Evolutionary conservation across 2,113 vertebrate species (phyloP).

Genomic region (Vidua chalybeata): DNA sequence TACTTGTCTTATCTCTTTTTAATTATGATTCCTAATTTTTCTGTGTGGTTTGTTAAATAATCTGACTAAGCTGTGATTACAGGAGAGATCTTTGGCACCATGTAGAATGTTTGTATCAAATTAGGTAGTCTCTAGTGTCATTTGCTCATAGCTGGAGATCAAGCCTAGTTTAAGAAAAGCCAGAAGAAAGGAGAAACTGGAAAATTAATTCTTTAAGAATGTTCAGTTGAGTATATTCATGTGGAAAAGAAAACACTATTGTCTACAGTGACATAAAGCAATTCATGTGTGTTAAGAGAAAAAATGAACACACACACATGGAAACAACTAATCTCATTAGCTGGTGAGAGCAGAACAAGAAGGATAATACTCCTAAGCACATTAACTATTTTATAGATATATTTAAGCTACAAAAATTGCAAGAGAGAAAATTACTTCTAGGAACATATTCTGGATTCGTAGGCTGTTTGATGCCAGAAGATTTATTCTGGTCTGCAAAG

Average conservation of each 20-base stretch:
- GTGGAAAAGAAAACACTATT: neutral
- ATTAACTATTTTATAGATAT: conserved; percentile 32
- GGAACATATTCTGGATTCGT: neutral
- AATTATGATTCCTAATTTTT: neutral
- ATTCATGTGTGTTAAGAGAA: neutral
- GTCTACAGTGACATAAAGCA: neutral
- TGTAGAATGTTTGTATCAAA: neutral
- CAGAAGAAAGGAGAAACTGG: neutral
- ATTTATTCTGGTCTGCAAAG: neutral
- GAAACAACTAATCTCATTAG: conserved; percentile 20
- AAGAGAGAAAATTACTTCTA: neutral
- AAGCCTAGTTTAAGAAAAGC: neutral
- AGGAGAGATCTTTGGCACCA: neutral
- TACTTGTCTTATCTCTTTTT: neutral
- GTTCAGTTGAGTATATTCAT: neutral
- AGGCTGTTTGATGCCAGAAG: neutral
- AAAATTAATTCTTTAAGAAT: neutral
- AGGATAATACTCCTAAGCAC: conserved; percentile 34
- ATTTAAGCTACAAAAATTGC: conserved; percentile 36
- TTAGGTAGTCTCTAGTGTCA: neutral
- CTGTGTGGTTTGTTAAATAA: neutral
- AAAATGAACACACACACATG: neutral
- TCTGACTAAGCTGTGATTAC: neutral
- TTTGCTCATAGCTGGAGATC: neutral
- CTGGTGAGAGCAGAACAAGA: conserved; percentile 27